These are phyloP conservation scores for Platichthys stellatus DNA, from an alignment of 2,113 vertebrate genomes.

Conservation along the genomic window DNA sequence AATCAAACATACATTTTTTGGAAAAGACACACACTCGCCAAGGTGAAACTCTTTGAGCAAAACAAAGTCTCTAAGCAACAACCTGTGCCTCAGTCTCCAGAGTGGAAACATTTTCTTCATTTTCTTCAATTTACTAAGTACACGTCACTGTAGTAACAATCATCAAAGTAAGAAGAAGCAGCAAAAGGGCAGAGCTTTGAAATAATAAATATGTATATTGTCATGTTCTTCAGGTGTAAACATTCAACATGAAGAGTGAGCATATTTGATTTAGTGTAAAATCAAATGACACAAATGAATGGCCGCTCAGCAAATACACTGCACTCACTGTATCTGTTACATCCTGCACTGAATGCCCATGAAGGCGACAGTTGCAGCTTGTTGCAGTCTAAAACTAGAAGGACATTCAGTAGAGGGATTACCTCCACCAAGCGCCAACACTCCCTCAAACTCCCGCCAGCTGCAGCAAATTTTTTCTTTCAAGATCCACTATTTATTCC, in stretches of 20 bases:
- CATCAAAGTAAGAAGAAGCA: background rate
- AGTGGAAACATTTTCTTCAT: constrained; percentile 13
- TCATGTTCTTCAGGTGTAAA: background rate
- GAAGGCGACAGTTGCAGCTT: constrained; percentile 8
- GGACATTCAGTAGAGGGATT: too few relatives aligned
- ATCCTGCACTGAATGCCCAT: constrained; percentile 17
- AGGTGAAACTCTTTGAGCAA: constrained; percentile 9
- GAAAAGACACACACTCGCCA: background rate
- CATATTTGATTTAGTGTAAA: background rate
- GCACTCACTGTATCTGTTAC: constrained; percentile 3
- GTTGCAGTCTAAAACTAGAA: background rate
- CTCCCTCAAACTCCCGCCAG: too few relatives aligned
- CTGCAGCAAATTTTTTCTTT: too few relatives aligned
- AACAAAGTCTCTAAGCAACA: constrained; percentile 43
- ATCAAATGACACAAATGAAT: background rate
- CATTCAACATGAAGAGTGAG: background rate
- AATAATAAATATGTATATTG: background rate
- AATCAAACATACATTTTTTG: constrained; percentile 17
- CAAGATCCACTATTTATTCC: too few relatives aligned
- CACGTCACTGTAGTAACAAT: background rate
- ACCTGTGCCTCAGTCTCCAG: constrained; percentile 13
- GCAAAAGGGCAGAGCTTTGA: background rate
- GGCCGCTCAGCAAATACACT: background rate
- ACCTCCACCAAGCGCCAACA: too few relatives aligned
- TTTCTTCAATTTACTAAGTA: background rate